Percentiles rank a stretch among this genome's conserved stretches.
Evolutionary conservation across 2,797 vertebrate genomes (phyloP).

Genomic region (Hydrophis major): DNA sequence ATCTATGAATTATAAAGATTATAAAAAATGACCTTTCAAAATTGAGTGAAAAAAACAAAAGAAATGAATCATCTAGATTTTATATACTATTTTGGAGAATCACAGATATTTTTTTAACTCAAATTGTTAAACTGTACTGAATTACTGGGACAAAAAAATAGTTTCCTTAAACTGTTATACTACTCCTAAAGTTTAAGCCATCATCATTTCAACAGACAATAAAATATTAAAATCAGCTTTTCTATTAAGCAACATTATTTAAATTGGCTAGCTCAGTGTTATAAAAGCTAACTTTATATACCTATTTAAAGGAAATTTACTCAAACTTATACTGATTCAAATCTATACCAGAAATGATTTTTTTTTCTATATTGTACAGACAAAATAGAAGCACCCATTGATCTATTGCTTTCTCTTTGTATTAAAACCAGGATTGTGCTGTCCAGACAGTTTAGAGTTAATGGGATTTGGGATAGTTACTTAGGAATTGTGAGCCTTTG

Average conservation of each 20-base stretch:
- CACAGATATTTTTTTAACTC: neutral
- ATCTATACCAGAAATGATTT: neutral
- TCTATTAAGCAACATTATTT: neutral
- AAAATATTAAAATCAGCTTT: neutral
- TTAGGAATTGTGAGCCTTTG: too few relatives aligned
- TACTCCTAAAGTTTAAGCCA: neutral
- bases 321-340: neutral
- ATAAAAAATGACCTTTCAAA: neutral
- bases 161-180: neutral
- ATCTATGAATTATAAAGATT: neutral
- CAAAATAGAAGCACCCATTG: neutral
- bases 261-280: neutral
- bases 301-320: neutral
- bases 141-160: neutral
- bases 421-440: neutral
- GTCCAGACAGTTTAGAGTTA: too few relatives aligned
- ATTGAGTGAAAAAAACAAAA: neutral
- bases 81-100: neutral
- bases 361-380: neutral
- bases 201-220: neutral
- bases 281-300: neutral
- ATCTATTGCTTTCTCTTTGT: neutral
- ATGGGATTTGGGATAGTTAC: too few relatives aligned
- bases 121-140: neutral
- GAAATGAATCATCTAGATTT: neutral